Conservation (phyloP, 2,113 vertebrate species). For the Phalacrocorax pelagicus region DNA sequence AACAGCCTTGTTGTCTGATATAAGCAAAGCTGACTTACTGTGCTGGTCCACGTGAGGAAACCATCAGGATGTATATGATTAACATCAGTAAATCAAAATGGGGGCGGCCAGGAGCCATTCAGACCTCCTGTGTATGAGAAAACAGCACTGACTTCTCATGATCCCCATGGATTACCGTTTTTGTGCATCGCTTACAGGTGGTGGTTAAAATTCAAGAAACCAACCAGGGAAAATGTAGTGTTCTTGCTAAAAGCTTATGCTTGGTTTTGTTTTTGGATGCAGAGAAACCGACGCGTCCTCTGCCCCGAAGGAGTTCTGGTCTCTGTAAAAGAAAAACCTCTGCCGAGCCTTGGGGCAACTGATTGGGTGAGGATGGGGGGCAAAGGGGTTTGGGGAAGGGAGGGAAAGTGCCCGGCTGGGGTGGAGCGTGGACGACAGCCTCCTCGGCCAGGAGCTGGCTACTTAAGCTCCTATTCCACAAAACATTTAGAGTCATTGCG, state of each 20-base stretch:
- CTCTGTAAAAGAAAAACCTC: not conserved
- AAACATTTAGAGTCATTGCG: fast-evolving
- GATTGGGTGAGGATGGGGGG: not conserved
- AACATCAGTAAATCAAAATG: not conserved
- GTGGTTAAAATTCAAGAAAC: not conserved
- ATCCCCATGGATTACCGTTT: fast-evolving
- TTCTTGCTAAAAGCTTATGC: not conserved
- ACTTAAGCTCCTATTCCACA: fast-evolving
- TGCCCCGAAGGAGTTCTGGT: not conserved
- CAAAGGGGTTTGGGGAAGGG: no score
- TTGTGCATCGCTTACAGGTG: not conserved
- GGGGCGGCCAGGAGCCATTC: not conserved
- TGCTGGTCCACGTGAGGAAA: not conserved
- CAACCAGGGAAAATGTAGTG: not conserved
- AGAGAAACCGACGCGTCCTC: not conserved
- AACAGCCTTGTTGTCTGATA: not conserved
- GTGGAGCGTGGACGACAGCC: not conserved
- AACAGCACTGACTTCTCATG: fast-evolving
- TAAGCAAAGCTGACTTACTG: not conserved
- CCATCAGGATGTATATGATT: fast-evolving
- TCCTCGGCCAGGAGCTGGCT: fast-evolving
- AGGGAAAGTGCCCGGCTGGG: fast-evolving
- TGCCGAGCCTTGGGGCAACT: not conserved
- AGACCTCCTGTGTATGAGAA: fast-evolving
- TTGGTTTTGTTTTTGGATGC: not conserved